Percentiles rank a stretch among this genome's conserved stretches.
Conservation (phyloP, 35 echinoderm and acorn worm genomes). For the Ophiothrix spiculata region DNA sequence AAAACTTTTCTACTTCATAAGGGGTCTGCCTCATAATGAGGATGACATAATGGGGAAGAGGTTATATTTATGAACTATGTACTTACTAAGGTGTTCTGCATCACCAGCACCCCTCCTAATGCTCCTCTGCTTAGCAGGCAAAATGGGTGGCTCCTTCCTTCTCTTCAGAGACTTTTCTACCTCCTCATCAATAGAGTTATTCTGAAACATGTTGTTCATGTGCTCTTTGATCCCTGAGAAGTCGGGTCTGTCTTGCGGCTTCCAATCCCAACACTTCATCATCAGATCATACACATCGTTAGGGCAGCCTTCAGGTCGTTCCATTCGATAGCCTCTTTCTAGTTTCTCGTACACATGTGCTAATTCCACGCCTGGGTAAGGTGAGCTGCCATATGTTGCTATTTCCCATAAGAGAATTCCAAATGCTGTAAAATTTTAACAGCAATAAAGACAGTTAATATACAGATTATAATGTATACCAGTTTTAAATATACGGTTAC, state of each 20-base stretch:
- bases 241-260: slow-evolving; percentile 34
- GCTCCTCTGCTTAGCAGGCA: slow-evolving; percentile 73
- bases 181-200: slow-evolving; percentile 84
- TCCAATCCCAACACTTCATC: slow-evolving; percentile 90
- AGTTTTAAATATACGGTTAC: no score
- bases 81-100: background rate
- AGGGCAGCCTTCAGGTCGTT: slow-evolving; percentile 91
- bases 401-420: slow-evolving; percentile 99
- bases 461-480: no score
- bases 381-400: slow-evolving; percentile 93
- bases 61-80: no score
- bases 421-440: slow-evolving; percentile 78
- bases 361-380: slow-evolving; percentile 91
- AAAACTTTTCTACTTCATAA: no score
- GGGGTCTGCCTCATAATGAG: no score
- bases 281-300: slow-evolving; percentile 87
- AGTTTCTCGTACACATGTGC: slow-evolving; percentile 95
- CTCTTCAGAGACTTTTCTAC: slow-evolving; percentile 72
- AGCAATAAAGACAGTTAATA: no score
- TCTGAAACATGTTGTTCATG: slow-evolving; percentile 96
- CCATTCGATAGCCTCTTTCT: slow-evolving; percentile 90
- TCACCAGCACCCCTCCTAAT: slow-evolving; percentile 14
- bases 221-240: slow-evolving; percentile 72
- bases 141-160: slow-evolving; percentile 58
- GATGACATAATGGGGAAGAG: no score